A percentile compares a stretch with the other conserved stretches of the same genome.
These are phyloP conservation scores for Coptodon rendalli DNA, from an alignment of 2,113 vertebrate genomes.

Conservation along the genomic window DNA sequence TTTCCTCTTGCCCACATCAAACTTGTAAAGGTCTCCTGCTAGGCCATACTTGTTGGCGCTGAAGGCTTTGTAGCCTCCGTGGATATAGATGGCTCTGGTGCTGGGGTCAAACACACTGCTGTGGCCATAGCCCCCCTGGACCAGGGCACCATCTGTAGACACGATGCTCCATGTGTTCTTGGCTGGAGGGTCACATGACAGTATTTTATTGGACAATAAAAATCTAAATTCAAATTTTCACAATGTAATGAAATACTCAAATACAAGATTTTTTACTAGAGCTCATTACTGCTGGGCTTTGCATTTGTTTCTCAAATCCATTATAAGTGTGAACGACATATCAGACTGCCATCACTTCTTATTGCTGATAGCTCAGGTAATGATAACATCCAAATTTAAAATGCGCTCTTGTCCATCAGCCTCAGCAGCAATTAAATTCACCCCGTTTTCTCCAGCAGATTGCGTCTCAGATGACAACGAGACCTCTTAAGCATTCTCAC, in stretches of 20 bases:
- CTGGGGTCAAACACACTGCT: constrained; percentile 88
- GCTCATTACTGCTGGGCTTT: neutral
- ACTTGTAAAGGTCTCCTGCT: constrained; percentile 91
- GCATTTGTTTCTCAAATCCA: neutral
- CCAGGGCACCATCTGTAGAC: constrained; percentile 81
- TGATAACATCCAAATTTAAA: neutral
- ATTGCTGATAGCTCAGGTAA: neutral
- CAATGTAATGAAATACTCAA: neutral
- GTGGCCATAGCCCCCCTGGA: constrained; percentile 95
- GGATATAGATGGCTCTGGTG: constrained; percentile 83
- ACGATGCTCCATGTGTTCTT: constrained; percentile 83
- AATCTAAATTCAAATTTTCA: neutral
- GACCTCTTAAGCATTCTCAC: neutral
- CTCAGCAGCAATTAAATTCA: neutral
- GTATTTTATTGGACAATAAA: neutral
- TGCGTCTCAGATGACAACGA: neutral
- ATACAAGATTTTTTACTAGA: neutral
- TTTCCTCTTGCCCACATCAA: constrained; percentile 79
- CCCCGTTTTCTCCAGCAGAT: neutral
- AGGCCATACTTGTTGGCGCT: constrained; percentile 94
- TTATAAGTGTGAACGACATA: neutral
- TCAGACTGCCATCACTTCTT: neutral
- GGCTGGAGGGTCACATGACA: constrained; percentile 52
- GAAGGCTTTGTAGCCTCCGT: constrained; percentile 97
- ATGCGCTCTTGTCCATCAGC: neutral